A percentile compares a stretch with the other conserved stretches of the same genome.
These are phyloP conservation scores for Tragelaphus oryx DNA, from an alignment of 2,797 vertebrate species.

Conservation along the genomic window DNA sequence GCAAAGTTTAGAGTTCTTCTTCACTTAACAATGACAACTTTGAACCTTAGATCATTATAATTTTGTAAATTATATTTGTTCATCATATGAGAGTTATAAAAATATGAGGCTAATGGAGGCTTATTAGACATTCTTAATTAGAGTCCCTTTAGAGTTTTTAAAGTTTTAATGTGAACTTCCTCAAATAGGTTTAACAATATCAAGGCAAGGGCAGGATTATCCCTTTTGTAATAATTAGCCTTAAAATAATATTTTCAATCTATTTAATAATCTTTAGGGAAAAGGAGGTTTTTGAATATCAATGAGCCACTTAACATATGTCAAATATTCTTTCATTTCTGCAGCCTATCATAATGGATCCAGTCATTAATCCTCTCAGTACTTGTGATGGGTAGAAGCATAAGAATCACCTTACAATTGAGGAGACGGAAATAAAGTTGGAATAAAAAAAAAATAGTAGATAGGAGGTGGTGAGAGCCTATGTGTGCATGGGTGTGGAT, in stretches of 20 bases:
- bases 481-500: no score
- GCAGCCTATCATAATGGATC: background rate
- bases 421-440: background rate
- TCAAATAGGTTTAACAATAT: conserved; percentile 17
- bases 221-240: background rate
- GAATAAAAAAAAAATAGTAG: background rate
- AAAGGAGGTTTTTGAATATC: background rate
- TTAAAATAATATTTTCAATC: background rate
- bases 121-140: conserved; percentile 21
- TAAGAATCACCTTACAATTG: background rate
- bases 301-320: background rate
- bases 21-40: background rate
- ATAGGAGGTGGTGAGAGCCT: background rate
- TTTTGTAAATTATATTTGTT: background rate
- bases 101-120: background rate
- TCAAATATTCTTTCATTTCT: background rate
- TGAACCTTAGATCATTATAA: background rate
- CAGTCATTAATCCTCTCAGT: background rate
- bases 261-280: background rate
- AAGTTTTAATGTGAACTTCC: conserved; percentile 42
- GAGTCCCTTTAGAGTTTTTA: conserved; percentile 9
- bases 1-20: background rate
- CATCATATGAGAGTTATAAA: background rate
- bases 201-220: background rate
- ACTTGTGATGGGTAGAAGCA: background rate